phyloP scores from a whole-genome alignment of 2,888 invertebrate species.

The Nomada flava region DNA sequence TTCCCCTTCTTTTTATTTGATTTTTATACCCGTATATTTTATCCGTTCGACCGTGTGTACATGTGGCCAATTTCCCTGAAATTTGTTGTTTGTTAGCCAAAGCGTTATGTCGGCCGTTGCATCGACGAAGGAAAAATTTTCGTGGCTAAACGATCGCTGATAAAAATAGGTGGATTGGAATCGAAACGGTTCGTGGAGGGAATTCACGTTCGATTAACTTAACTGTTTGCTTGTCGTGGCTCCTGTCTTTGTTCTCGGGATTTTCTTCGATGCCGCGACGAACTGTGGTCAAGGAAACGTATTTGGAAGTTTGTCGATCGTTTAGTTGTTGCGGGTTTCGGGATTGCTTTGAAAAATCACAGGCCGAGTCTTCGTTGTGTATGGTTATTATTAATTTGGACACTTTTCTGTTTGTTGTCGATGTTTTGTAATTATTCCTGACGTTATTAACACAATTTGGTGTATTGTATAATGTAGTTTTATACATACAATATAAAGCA shows the following conservation, averaged over 20 bases:
- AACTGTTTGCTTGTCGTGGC: neutral
- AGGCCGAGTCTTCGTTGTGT: too few relatives aligned
- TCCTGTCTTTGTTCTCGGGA: neutral
- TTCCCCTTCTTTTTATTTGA: neutral
- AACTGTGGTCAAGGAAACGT: neutral
- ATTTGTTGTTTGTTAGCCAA: neutral
- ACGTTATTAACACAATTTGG: too few relatives aligned
- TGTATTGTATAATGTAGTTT: too few relatives aligned
- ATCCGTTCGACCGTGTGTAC: constrained; percentile 7
- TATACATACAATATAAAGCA: too few relatives aligned
- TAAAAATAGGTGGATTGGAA: neutral
- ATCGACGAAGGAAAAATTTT: neutral
- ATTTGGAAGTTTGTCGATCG: neutral
- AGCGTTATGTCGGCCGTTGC: neutral
- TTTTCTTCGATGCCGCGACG: neutral
- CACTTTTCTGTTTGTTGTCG: too few relatives aligned
- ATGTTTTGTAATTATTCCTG: too few relatives aligned
- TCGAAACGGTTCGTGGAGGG: neutral
- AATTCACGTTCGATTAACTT: constrained; percentile 26
- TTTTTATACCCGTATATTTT: constrained; percentile 26
- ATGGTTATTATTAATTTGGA: too few relatives aligned
- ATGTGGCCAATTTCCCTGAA: constrained; percentile 44
- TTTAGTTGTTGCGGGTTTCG: too few relatives aligned
- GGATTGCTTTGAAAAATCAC: too few relatives aligned
- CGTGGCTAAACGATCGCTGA: neutral